A percentile compares a stretch with the other conserved stretches of the same genome.
phyloP scores from a whole-genome alignment of 2,113 vertebrate species.

The Dermatemys mawii region DNA sequence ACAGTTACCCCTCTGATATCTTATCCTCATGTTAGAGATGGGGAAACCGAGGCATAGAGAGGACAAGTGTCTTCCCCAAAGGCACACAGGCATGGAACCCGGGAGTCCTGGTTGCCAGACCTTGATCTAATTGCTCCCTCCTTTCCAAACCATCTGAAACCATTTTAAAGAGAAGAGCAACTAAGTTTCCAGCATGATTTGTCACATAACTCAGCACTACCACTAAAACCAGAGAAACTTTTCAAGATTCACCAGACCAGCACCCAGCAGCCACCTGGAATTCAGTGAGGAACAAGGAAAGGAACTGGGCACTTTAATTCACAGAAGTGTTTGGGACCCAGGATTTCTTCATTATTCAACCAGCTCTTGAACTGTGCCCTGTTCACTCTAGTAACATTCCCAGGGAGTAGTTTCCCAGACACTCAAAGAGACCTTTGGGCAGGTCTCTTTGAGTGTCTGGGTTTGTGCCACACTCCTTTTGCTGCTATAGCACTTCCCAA shows the following conservation, averaged over 20 bases:
- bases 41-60: not conserved
- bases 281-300: not conserved
- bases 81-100: not conserved
- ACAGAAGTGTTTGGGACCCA: fast-evolving
- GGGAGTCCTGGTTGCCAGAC: not conserved
- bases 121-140: not conserved
- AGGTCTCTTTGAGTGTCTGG: too few species aligned
- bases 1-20: too few species aligned
- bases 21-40: not conserved
- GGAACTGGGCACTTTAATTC: not conserved
- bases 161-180: not conserved
- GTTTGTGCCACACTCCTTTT: not conserved
- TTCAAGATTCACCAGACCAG: not conserved
- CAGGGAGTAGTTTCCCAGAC: not conserved
- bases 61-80: not conserved
- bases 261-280: not conserved
- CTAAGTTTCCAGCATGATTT: not conserved
- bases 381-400: not conserved
- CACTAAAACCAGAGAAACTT: not conserved
- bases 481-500: too few species aligned
- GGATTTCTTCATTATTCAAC: fast-evolving
- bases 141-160: not conserved
- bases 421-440: not conserved
- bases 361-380: fast-evolving
- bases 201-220: not conserved